Evolutionary conservation across 1,140 invertebrate species (phyloP), one percentile per base, ranked within the genome.

Genomic region (Apis laboriosa): DNA sequence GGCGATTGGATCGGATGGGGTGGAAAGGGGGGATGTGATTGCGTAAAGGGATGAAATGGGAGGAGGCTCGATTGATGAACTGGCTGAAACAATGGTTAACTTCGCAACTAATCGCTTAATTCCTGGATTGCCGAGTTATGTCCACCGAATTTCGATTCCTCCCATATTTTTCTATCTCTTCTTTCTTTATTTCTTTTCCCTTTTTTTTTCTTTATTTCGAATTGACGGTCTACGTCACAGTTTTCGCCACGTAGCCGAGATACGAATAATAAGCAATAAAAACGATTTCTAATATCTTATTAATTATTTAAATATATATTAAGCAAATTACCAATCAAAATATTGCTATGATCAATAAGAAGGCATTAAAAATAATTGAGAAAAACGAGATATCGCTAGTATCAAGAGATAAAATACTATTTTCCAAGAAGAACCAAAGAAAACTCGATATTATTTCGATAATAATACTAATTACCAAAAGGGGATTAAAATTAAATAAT

Each of bases 31-130:
- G n/a, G 51, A 19, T 21, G 24, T 17, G 28, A 55, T 71, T 28
- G 70, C 70, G n/a, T 24, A 24, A 51, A 28, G 80, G 73, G 70
- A 72, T 24, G 75, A 82, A 1, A 13, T 15, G 43, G 76, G 34
- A 60, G 73, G 28, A 55, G 34, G 34, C 51, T n/a, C 76, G 80
- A 85, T 86, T 88, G 87, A 88, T 88, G 78, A 83, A 85, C 82
- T 70, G 75, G 76, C 55, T 78, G 63, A 86, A 92, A 91, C 89
- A 91, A 91, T 91, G 82, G 84, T 84, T 83, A 88, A 90, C 86
- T 90, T 89, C 87, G 75, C 78, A 88, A 84, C 86, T 84, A 90
- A 90, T 90, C 89, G 90, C 85, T 90, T 90, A 86, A 89, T 89
- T 86, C 88, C 84, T 63, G 84, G 79, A 84, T 84, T 86, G 64